These are phyloP conservation scores for Onychomys arenicola DNA, from an alignment of 2,797 vertebrate genomes.

Conservation along the genomic window DNA sequence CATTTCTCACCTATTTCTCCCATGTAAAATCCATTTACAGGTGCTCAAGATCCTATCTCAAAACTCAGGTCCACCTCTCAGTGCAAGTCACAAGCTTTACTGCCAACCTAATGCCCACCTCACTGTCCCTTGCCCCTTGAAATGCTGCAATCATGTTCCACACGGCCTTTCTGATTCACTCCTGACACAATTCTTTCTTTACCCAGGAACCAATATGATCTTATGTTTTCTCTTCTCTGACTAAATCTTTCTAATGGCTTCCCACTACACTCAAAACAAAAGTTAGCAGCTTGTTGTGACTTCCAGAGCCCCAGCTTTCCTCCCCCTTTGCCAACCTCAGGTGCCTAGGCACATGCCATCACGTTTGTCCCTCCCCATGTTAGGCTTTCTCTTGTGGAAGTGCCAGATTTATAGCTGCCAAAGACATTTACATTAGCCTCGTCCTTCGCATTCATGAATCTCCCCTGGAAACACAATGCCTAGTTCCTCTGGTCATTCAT, in stretches of 20 bases:
- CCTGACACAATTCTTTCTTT: not conserved
- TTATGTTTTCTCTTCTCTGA: not conserved
- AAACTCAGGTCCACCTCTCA: not conserved
- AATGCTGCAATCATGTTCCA: not conserved
- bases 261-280: not conserved
- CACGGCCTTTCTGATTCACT: not conserved
- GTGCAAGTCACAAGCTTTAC: not conserved
- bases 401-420: not conserved
- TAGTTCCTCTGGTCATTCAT: not conserved
- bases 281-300: not conserved
- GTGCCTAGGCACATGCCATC: not conserved
- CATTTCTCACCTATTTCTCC: not conserved
- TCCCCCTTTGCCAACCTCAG: not conserved
- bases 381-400: not conserved
- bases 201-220: not conserved
- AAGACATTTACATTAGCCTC: not conserved
- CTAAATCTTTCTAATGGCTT: not conserved
- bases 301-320: not conserved
- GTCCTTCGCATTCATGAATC: not conserved
- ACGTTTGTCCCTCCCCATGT: too few species aligned
- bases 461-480: not conserved
- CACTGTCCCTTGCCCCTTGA: not conserved
- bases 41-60: not conserved
- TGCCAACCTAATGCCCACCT: too few species aligned
- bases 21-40: not conserved